Base-by-base conservation (phyloP, 2,888 invertebrate genomes). In the Tiliacea aurago region DNA sequence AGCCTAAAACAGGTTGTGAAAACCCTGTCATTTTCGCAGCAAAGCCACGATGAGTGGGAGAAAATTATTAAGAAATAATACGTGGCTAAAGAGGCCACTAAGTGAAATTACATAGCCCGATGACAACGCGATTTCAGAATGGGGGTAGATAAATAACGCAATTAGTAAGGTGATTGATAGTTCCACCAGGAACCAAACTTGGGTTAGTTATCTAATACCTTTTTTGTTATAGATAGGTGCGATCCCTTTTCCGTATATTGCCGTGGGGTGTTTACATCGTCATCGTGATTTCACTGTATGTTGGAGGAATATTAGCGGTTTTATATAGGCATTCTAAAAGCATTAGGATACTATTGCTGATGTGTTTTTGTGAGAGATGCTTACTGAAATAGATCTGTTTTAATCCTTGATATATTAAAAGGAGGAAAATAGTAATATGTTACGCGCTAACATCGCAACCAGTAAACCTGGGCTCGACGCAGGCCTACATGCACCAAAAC, bases 161-260 rank as follows among this genome's bases (percentile, higher is more conserved):
- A 94, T 94, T 94, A 94, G 93, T 87, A 87, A 91, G 90, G 92
- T 95, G 95, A 94, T 95, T 94, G 94, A 95, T 95, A 92, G 94
- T 91, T 89, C 80, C 83, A 81, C 83, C 85, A 86, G 87, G 87
- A 90, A 89, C 84, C 82, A 76, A 73, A 83, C 77, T 75, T 64
- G 77, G 86, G 83, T 83, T 86, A 86, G 84, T 81, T 88, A 88
- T 87, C 86, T 85, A 84, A 88, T 87, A 87, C 81, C 81, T 85
- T 85, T 86, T 88, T 88, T 86, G 86, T 84, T 86, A 87, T 83
- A 86, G 84, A 86, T 88, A 88, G 89, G 88, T 81, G 86, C 80
- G 86, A 87, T 85, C 83, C 86, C 84, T 84, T 84, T 82, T 81
- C 69, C 78, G 59, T 83, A 85, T 86, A 87, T 83, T 85, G 72